phyloP scores from a whole-genome alignment of 2,113 vertebrate species.

The Myiopsitta monachus region DNA sequence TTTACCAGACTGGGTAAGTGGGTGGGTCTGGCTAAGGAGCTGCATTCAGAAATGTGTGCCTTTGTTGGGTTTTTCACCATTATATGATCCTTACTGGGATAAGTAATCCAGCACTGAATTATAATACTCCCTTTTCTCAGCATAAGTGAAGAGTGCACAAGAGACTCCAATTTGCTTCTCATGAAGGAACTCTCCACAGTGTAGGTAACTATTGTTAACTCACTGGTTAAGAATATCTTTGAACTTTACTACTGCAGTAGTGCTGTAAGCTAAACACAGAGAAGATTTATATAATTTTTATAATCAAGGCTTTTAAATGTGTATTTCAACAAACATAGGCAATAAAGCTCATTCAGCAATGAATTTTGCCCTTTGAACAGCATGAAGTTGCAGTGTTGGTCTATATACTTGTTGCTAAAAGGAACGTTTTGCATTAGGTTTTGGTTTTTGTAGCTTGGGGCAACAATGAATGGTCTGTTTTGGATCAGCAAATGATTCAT shows the following conservation, averaged over 20 bases:
- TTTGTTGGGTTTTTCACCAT: background rate
- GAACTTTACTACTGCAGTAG: background rate
- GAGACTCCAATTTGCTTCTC: background rate
- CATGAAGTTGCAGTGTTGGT: background rate
- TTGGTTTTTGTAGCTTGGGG: background rate
- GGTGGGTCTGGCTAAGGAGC: background rate
- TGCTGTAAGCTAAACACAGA: background rate
- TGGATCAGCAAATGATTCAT: background rate
- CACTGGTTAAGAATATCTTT: background rate
- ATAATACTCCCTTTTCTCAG: background rate
- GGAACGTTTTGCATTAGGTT: background rate
- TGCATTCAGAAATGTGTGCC: accelerated
- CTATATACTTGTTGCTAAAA: background rate
- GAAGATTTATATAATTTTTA: background rate
- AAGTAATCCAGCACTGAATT: background rate
- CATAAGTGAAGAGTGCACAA: background rate
- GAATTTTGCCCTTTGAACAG: background rate
- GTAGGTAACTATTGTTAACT: background rate
- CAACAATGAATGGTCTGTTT: background rate
- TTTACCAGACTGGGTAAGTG: background rate
- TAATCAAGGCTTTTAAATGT: background rate
- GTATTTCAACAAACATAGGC: background rate
- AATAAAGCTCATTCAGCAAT: background rate
- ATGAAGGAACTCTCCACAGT: background rate
- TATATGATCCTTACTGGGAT: background rate